Base-by-base conservation (phyloP, 2,888 invertebrate species). In the Catocala nupta region DNA sequence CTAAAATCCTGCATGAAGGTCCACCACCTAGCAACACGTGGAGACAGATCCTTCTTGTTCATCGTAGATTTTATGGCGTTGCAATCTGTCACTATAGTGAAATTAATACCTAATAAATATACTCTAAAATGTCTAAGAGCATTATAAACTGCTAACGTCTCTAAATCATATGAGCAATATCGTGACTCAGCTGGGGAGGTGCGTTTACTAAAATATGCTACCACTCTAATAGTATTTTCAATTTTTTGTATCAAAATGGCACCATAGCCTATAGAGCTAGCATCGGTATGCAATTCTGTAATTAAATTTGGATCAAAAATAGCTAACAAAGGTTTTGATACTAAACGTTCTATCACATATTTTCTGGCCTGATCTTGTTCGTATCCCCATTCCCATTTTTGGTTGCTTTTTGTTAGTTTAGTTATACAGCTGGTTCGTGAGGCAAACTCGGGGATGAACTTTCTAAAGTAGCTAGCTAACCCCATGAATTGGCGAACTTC, bases 81-180 rank as follows among this genome's bases (percentile, higher is more conserved):
- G 51, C 79, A 77, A 36, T 54, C 53, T 11, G 53, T 54, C 3
- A 54, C 44, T 11, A 54, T 54, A 44, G 53, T 54, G 25, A 54
- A 54, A 43, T 44, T 11, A 5, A 54, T 54, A 1, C 86, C 86
- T 7, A 82, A 66, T 0, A 90, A 45, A 49, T 87, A 90, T 0
- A 80, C 73, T 43, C 87, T 63, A 66, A 90, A 88, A 12, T 49
- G 25, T 49, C 11, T 25, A 11, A 76, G 5, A 76, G 84, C 42
- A 83, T 80, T 76, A 36, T 58, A 58, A 11, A 58, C 51, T 3
- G 58, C 58, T 11, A 58, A 65, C 0, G 80, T 81, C 65, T 88
- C 90, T 25, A 87, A 59, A 39, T 92, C 90, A 33, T 86, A 81
- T 0, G 76, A 77, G 43, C 59, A 33, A 33, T 82, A 81, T 10